Evolutionary conservation across 1,140 invertebrate genomes (phyloP), one percentile per base, ranked within the genome.

Genomic region (Diachasmimorpha longicaudata): DNA sequence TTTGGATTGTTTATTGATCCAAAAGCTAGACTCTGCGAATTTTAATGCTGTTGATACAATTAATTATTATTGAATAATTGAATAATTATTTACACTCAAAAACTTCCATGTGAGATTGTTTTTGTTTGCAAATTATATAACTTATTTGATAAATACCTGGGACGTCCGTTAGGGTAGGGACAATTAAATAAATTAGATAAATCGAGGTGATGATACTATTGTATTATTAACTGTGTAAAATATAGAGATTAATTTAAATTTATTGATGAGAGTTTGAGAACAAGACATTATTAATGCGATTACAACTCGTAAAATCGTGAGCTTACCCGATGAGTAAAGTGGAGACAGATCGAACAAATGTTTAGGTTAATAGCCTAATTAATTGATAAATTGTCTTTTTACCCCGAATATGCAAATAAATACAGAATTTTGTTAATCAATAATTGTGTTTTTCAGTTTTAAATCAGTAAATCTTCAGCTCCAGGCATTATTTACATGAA

Each of bases 321-420:
- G 58, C 23, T 25, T 63, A 25, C 19, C 31, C 23, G 31, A 63
- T 25, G 9, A 63, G 31, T 31, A 25, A 63, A 63, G 25, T 23
- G 5, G 23, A 31, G 31, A 55, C 48, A 63, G 58, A 25, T 25
- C 11, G 13, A 52, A 25, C 58, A 63, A 63, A 14, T 63, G 23
- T 23, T 63, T 9, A 63, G 58, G 31, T 25, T 63, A 63, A 25
- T 63, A 63, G 23, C 58, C 58, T 63, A 63, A 63, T 63, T 63
- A 63, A 63, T 63, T 23, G 10, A 63, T 63, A 63, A 63, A 25
- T 63, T 63, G 58, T 63, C 58, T 63, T 63, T 63, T 63, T 63
- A 63, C 58, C 58, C 58, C 11, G 19, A 25, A 25, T 55, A 55
- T 55, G 23, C 23, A 10, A 63, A 58, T 58, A 58, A 63, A 63